A percentile compares a stretch with the other conserved stretches of the same genome.
Evolutionary conservation across 2,113 vertebrate species (phyloP).

Genomic region (Prietella phreatophila): DNA sequence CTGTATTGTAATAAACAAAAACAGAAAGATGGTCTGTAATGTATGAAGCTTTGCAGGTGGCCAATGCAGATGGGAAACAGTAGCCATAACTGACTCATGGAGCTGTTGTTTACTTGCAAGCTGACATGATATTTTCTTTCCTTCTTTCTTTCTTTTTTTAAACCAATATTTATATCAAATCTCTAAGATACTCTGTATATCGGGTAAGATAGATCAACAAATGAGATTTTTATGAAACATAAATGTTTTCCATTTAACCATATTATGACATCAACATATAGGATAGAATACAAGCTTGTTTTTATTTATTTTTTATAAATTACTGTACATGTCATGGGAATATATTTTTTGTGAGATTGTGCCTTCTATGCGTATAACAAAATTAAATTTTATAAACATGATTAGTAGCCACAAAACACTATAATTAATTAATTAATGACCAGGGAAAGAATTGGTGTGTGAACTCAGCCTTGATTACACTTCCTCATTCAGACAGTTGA

Average conservation of each 20-base stretch:
- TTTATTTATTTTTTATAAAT: background rate
- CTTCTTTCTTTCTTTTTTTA: background rate
- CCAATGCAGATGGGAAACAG: constrained; percentile 18
- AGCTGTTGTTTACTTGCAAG: constrained; percentile 24
- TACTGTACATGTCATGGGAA: background rate
- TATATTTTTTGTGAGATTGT: background rate
- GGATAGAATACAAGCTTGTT: background rate
- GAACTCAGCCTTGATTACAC: background rate
- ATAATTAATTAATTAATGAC: background rate
- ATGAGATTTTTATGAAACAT: background rate
- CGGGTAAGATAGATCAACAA: background rate
- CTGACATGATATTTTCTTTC: constrained; percentile 2
- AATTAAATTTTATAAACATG: background rate
- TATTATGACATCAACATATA: background rate
- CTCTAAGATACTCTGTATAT: background rate
- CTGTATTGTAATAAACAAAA: constrained; percentile 20
- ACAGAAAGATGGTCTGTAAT: background rate
- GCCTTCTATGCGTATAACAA: background rate
- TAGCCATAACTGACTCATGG: constrained; percentile 16
- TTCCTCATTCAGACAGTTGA: background rate
- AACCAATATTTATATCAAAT: background rate
- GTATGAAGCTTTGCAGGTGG: constrained; percentile 19
- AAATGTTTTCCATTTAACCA: background rate
- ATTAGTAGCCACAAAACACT: too few relatives aligned
- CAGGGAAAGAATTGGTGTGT: background rate